A percentile compares a stretch with the other conserved stretches of the same genome.
Conservation (phyloP, 2,797 vertebrate species). For the Phalloptychus januarius region DNA sequence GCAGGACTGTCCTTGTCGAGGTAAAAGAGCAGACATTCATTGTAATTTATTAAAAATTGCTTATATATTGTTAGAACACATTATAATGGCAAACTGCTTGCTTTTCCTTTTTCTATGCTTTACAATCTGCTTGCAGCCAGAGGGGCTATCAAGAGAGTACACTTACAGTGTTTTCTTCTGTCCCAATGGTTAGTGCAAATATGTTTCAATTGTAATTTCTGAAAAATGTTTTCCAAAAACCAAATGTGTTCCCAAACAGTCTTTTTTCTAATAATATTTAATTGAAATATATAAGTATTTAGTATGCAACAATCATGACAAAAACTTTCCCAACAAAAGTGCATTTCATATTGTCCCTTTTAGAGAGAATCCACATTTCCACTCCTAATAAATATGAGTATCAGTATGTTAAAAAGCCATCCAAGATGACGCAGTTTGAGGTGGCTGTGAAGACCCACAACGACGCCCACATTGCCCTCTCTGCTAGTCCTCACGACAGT, state of each 20-base stretch:
- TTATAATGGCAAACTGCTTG: neutral
- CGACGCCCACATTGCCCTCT: conserved; percentile 89
- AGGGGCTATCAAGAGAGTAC: conserved; percentile 90
- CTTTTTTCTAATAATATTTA: neutral
- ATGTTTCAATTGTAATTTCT: neutral
- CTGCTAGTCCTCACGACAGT: conserved; percentile 87
- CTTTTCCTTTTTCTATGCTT: conserved; percentile 16
- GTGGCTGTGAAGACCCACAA: conserved; percentile 92
- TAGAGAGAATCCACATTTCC: conserved; percentile 96
- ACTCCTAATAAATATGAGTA: conserved; percentile 96
- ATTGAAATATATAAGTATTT: neutral
- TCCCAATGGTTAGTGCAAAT: conserved; percentile 86
- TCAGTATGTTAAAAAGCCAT: conserved; percentile 91
- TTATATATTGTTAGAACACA: neutral
- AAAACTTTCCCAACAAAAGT: neutral
- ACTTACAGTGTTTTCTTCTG: conserved; percentile 97
- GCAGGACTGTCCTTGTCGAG: conserved; percentile 88
- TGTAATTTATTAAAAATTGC: neutral
- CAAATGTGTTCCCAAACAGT: neutral
- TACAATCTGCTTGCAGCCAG: conserved; percentile 79
- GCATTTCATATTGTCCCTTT: conserved; percentile 31
- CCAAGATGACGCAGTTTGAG: conserved; percentile 85
- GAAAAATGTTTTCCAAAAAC: neutral
- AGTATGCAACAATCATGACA: neutral
- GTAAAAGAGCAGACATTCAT: conserved; percentile 65